These are phyloP conservation scores for Hemaris fuciformis DNA, from an alignment of 2,888 invertebrate species.

Conservation along the genomic window DNA sequence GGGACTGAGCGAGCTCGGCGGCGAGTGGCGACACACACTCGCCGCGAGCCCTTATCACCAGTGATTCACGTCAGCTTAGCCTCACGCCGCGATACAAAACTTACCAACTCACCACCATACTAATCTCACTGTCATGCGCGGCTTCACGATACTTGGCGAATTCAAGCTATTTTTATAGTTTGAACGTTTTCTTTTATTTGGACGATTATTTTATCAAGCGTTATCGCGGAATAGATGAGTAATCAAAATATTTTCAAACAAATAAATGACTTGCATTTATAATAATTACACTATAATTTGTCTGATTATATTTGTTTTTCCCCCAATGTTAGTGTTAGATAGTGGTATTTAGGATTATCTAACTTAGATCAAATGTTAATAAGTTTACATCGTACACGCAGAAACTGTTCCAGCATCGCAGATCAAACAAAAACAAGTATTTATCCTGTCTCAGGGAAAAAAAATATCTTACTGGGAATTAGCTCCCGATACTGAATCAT, in stretches of 20 bases:
- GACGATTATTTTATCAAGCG: too few species aligned
- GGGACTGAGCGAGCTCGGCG: constrained; percentile 43
- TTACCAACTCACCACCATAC: constrained; percentile 17
- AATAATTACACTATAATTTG: too few species aligned
- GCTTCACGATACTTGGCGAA: constrained; percentile 13
- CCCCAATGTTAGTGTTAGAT: too few species aligned
- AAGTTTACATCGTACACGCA: background rate
- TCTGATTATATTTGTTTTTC: too few species aligned
- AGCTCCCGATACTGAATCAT: constrained; percentile 40
- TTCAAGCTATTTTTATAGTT: too few species aligned
- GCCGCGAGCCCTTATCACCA: constrained; percentile 45
- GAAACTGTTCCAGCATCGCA: background rate
- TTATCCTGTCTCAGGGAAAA: constrained; percentile 40
- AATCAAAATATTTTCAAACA: too few species aligned
- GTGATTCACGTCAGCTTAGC: constrained; percentile 49
- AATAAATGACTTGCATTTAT: too few species aligned
- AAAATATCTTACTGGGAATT: constrained; percentile 48
- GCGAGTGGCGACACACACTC: constrained; percentile 22
- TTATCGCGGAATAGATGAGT: too few species aligned
- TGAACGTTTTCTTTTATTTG: too few species aligned
- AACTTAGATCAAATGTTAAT: too few species aligned
- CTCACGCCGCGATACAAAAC: constrained; percentile 20
- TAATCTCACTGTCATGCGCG: background rate
- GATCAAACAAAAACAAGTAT: constrained; percentile 27
- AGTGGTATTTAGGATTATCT: too few species aligned